Percentiles rank a stretch among this genome's conserved stretches.
Evolutionary conservation across 2,113 vertebrate genomes (phyloP).

Genomic region (Pseudorectes ferrugineus): DNA sequence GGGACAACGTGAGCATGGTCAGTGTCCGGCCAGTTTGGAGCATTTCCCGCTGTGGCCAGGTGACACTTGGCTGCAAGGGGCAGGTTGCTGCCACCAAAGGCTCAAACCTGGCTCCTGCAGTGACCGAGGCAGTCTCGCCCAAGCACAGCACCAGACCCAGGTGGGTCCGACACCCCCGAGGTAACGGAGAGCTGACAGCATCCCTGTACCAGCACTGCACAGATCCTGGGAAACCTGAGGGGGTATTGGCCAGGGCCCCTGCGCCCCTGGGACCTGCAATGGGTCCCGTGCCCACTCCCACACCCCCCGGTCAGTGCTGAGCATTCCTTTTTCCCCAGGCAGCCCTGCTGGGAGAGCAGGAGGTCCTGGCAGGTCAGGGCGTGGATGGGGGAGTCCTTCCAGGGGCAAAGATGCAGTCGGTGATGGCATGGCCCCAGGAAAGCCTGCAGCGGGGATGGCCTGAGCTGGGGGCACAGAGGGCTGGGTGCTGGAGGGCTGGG

Average conservation of each 20-base stretch:
- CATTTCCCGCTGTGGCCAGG: not conserved
- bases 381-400: not conserved
- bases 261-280: not conserved
- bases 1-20: not conserved
- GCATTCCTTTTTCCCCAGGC: not conserved
- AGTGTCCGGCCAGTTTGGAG: fast-evolving
- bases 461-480: not conserved
- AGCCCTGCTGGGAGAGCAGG: not conserved
- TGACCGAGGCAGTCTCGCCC: fast-evolving
- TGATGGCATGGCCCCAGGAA: not conserved
- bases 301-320: fast-evolving
- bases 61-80: not conserved
- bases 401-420: fast-evolving
- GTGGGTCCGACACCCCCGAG: fast-evolving
- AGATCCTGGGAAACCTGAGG: fast-evolving
- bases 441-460: fast-evolving
- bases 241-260: not conserved
- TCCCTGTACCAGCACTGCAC: not conserved
- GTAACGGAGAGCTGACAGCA: not conserved
- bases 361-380: not conserved
- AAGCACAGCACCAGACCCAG: not conserved
- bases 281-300: not conserved
- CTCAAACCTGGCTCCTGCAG: not conserved
- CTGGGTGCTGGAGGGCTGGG: not conserved
- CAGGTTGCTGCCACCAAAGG: not conserved